Percentiles rank a stretch among this genome's conserved stretches.
Conservation (phyloP, 53 echinoderm and acorn worm species). For the Echinometra lucunter region DNA sequence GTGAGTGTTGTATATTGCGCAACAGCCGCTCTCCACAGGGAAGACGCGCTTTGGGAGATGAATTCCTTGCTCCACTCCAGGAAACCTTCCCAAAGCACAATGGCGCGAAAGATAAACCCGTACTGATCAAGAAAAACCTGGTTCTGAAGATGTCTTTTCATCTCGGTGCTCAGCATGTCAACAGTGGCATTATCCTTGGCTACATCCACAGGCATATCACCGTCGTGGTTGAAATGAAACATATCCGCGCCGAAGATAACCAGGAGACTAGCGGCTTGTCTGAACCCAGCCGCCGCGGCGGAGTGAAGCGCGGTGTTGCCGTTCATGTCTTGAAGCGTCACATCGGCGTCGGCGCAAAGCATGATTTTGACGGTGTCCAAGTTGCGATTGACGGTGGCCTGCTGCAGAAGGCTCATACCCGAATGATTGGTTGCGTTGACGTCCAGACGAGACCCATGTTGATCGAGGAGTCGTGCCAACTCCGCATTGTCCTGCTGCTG, state of each 20-base stretch:
- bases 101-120: conserved; percentile 85
- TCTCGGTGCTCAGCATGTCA: conserved; percentile 79
- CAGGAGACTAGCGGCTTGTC: conserved; percentile 86
- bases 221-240: conserved; percentile 75
- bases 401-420: conserved; percentile 86
- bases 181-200: conserved; percentile 89
- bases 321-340: conserved; percentile 79
- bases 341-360: conserved; percentile 83
- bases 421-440: conserved; percentile 81
- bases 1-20: conserved; percentile 24
- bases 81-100: conserved; percentile 79
- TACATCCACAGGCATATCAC: conserved; percentile 84
- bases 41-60: neutral
- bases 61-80: conserved; percentile 58
- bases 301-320: conserved; percentile 91
- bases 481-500: conserved; percentile 91
- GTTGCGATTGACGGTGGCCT: conserved; percentile 86
- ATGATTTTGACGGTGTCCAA: conserved; percentile 91
- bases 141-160: conserved; percentile 85
- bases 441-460: conserved; percentile 73
- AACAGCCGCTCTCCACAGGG: conserved; percentile 20
- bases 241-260: conserved; percentile 88
- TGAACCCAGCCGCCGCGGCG: conserved; percentile 82
- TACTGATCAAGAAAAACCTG: conserved; percentile 79
- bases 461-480: conserved; percentile 75